These are phyloP conservation scores for Naja naja DNA, from an alignment of 2,113 vertebrate species.

Conservation along the genomic window DNA sequence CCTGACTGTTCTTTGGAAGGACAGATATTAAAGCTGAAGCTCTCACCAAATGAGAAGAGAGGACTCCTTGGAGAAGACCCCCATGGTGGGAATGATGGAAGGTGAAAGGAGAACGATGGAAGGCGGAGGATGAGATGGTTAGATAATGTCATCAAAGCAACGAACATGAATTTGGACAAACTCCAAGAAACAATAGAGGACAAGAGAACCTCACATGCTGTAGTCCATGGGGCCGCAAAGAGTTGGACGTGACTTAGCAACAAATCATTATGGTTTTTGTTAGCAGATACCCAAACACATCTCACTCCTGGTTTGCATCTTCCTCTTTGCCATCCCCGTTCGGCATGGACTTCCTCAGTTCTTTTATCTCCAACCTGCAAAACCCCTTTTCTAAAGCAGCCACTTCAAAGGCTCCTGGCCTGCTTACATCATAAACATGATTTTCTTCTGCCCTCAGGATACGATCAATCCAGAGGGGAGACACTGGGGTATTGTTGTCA, in stretches of 20 bases:
- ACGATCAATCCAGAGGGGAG: conserved; percentile 29
- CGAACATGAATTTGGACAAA: too few relatives aligned
- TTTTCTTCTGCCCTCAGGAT: conserved; percentile 53
- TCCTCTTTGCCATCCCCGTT: background rate
- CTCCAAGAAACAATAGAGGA: background rate
- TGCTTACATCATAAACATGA: conserved; percentile 41
- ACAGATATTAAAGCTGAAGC: too few relatives aligned
- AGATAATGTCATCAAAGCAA: background rate
- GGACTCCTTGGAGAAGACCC: too few relatives aligned
- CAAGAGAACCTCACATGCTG: background rate
- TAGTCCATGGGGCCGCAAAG: too few relatives aligned
- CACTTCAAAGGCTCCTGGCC: conserved; percentile 43
- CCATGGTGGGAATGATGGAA: too few relatives aligned
- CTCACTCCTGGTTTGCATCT: background rate
- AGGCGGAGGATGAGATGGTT: too few relatives aligned
- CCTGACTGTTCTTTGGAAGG: too few relatives aligned
- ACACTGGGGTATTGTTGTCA: conserved; percentile 41
- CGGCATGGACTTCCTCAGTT: background rate
- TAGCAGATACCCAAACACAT: background rate
- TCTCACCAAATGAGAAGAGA: too few relatives aligned
- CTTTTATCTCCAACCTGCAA: conserved; percentile 33
- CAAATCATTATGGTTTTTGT: background rate
- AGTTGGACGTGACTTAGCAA: background rate
- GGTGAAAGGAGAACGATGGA: too few relatives aligned
- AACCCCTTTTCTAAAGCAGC: conserved; percentile 36